Conservation (phyloP, 53 echinoderm and acorn worm species). For the Pentamera pediparva region DNA sequence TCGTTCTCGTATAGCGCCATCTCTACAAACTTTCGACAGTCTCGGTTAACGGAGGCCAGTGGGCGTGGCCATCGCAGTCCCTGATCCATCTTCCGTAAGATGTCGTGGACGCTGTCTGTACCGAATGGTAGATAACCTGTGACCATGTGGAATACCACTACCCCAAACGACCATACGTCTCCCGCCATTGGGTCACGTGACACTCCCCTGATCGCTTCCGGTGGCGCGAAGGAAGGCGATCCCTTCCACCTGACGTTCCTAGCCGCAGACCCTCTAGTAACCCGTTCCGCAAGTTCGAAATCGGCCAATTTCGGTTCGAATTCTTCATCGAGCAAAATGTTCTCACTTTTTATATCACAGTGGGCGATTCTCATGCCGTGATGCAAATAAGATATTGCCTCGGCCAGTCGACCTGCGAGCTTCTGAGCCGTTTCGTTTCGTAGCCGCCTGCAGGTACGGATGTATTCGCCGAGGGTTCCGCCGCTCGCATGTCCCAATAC, state of each 20-base stretch:
- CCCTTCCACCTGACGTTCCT: conserved; percentile 35
- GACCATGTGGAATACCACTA: conserved; percentile 69
- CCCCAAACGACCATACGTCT: conserved; percentile 82
- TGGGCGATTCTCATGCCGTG: conserved; percentile 51
- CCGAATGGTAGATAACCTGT: conserved; percentile 75
- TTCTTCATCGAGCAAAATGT: conserved; percentile 48
- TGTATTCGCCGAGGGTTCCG: conserved; percentile 53
- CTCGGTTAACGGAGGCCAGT: conserved; percentile 32
- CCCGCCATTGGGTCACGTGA: conserved; percentile 38
- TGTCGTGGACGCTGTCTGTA: conserved; percentile 36
- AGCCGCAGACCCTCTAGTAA: neutral
- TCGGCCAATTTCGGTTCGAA: conserved; percentile 61
- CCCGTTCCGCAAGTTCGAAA: conserved; percentile 58
- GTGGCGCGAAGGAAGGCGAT: conserved; percentile 64
- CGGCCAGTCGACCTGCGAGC: conserved; percentile 46
- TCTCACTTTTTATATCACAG: conserved; percentile 79
- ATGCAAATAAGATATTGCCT: conserved; percentile 65
- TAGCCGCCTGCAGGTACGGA: conserved; percentile 28
- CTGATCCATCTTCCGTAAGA: conserved; percentile 47
- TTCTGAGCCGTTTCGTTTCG: conserved; percentile 37
- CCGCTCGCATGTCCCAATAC: conserved; percentile 49
- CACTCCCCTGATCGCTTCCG: conserved; percentile 50
- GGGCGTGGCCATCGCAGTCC: conserved; percentile 78
- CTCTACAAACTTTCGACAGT: conserved; percentile 43
- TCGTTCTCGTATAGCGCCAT: conserved; percentile 25